Percentiles rank a stretch among this genome's conserved stretches.
phyloP scores from a whole-genome alignment of 2,888 invertebrate genomes.

The Volucella inanis region DNA sequence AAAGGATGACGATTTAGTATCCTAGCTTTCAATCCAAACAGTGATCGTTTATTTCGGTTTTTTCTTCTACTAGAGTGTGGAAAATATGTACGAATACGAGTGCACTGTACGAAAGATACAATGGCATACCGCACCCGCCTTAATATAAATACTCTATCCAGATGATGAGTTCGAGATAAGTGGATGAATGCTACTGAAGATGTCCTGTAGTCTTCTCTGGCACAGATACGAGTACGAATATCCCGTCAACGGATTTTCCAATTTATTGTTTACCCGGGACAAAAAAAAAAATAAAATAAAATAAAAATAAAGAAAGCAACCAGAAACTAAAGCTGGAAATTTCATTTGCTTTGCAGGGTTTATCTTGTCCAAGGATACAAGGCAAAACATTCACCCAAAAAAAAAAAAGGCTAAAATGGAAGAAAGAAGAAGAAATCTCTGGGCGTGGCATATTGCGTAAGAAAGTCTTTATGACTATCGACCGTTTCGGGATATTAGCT shows the following conservation, averaged over 20 bases:
- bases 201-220: neutral
- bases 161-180: conserved; percentile 70
- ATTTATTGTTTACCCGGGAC: conserved; percentile 61
- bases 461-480: conserved; percentile 60
- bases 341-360: conserved; percentile 40
- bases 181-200: conserved; percentile 53
- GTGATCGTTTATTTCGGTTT: conserved; percentile 31
- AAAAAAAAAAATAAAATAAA: neutral
- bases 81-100: neutral
- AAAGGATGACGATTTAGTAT: conserved; percentile 59
- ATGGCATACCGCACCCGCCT: conserved; percentile 2
- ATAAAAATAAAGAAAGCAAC: conserved; percentile 1
- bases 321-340: conserved; percentile 11
- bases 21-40: conserved; percentile 39
- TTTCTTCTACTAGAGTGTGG: conserved; percentile 10
- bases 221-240: conserved; percentile 16
- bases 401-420: too few relatives aligned
- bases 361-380: conserved; percentile 38
- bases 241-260: conserved; percentile 64
- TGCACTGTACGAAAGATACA: neutral
- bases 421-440: conserved; percentile 28
- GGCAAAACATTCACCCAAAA: conserved; percentile 13
- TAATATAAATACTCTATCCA: conserved; percentile 59
- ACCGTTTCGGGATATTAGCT: conserved; percentile 63
- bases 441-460: conserved; percentile 71